Conservation (phyloP, 2,797 vertebrate species). For the Podarcis siculus region DNA sequence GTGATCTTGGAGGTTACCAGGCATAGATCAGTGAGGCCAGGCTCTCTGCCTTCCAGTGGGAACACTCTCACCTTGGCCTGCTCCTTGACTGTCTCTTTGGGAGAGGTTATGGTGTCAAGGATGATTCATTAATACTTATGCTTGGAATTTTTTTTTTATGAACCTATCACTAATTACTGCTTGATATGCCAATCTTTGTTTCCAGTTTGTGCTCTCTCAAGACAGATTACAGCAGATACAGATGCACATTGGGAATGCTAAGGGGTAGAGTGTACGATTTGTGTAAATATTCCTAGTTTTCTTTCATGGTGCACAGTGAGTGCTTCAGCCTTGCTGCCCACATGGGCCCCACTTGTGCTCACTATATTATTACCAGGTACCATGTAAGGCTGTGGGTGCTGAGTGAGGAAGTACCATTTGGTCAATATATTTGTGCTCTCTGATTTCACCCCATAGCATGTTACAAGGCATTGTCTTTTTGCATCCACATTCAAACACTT, state of each 20-base stretch:
- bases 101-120: background rate
- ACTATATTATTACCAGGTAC: background rate
- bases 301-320: background rate
- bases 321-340: too few species aligned
- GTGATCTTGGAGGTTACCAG: too few species aligned
- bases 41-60: too few species aligned
- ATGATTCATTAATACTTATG: background rate
- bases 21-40: too few species aligned
- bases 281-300: background rate
- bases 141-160: background rate
- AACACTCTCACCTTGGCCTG: background rate
- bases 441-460: too few species aligned
- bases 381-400: background rate
- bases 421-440: background rate
- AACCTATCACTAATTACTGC: background rate
- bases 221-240: background rate
- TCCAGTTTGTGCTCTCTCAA: background rate
- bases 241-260: background rate
- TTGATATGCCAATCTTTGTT: background rate
- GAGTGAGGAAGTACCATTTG: background rate
- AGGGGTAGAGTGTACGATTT: background rate
- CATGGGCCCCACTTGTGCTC: background rate
- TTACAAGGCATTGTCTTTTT: too few species aligned
- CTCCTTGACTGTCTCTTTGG: background rate
- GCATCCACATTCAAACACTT: too few species aligned